Evolutionary conservation across 1,140 invertebrate species (phyloP).

Genomic region (Drosophila kurseongensis): DNA sequence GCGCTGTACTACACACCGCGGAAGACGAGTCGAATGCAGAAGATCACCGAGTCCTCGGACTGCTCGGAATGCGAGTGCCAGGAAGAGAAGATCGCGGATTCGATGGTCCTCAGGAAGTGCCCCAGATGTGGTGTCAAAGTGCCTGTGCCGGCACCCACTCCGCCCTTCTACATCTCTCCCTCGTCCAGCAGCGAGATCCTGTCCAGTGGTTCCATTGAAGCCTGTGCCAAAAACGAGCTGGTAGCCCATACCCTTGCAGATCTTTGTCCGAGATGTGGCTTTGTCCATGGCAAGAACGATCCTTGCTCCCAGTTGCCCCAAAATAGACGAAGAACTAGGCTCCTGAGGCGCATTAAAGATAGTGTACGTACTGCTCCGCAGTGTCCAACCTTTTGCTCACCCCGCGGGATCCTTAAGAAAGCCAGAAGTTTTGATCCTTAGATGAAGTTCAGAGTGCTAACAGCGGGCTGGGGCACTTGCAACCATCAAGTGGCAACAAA

Average conservation of each 20-base stretch:
- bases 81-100: background rate
- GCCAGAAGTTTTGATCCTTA: conserved; percentile 1
- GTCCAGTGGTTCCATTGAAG: conserved; percentile 27
- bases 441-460: background rate
- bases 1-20: conserved; percentile 46
- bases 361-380: background rate
- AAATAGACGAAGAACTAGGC: background rate
- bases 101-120: conserved; percentile 17
- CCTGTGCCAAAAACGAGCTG: conserved; percentile 37
- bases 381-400: conserved; percentile 7
- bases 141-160: background rate
- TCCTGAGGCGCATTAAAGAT: conserved; percentile 17
- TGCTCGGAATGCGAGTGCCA: background rate
- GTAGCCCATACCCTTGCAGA: conserved; percentile 9
- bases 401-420: conserved; percentile 1
- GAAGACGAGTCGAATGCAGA: conserved; percentile 32
- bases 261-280: conserved; percentile 49
- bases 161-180: background rate
- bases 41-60: background rate
- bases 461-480: background rate
- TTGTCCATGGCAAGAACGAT: conserved; percentile 12
- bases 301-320: conserved; percentile 2
- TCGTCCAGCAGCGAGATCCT: conserved; percentile 2
- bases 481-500: conserved; percentile 20
- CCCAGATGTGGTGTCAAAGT: conserved; percentile 20